These are phyloP conservation scores for Percina caprodes DNA, from an alignment of 2,113 vertebrate genomes.

Conservation along the genomic window DNA sequence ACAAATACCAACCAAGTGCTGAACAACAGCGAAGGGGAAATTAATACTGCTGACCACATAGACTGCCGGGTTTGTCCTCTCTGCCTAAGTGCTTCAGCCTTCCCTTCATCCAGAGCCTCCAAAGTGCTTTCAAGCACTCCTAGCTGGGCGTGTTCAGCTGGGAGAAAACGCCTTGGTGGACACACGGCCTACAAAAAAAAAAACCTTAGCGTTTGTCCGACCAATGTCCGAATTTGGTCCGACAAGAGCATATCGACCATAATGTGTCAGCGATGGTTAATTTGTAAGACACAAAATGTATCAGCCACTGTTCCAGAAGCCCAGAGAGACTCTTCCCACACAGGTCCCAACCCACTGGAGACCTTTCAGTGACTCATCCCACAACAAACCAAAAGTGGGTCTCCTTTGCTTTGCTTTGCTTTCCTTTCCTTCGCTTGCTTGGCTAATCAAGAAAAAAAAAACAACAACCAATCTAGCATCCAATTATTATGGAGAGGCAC, in stretches of 20 bases:
- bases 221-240: too few species aligned
- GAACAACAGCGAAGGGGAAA: too few species aligned
- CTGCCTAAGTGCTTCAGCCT: too few species aligned
- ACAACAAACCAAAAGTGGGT: conserved; percentile 8
- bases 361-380: conserved; percentile 18
- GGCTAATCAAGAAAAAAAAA: neutral
- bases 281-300: neutral
- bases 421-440: neutral
- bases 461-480: neutral
- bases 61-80: too few species aligned
- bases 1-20: too few species aligned
- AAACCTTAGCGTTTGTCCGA: too few species aligned
- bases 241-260: too few species aligned
- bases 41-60: too few species aligned
- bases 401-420: conserved; percentile 13
- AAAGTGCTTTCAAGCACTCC: neutral
- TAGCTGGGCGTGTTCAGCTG: neutral
- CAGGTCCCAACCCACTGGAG: conserved; percentile 12
- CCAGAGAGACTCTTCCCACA: neutral
- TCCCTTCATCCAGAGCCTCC: neutral
- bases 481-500: conserved; percentile 2
- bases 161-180: neutral
- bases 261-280: too few species aligned
- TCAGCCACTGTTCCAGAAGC: neutral
- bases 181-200: too few species aligned